Conservation (phyloP, 2,113 vertebrate genomes). For the pig (Sus scrofa) region DNA sequence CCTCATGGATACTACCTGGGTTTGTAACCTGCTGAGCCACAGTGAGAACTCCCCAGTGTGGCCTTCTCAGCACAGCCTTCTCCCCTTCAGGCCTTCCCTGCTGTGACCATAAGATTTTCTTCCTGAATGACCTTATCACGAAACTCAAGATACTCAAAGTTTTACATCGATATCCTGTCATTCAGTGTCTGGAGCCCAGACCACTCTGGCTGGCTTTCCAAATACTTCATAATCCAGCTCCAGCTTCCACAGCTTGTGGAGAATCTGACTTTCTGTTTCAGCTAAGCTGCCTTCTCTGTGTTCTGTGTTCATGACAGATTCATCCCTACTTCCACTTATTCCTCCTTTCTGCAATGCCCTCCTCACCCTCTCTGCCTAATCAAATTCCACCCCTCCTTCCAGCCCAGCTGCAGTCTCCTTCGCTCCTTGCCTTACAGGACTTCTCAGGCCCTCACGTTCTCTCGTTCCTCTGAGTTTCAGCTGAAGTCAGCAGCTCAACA, state of each 20-base stretch:
- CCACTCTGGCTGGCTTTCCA: neutral
- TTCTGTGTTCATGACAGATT: neutral
- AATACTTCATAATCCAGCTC: neutral
- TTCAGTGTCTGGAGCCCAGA: neutral
- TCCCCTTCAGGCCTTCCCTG: neutral
- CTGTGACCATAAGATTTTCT: neutral
- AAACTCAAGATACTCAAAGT: neutral
- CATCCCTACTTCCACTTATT: neutral
- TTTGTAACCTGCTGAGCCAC: no score
- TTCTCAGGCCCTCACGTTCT: neutral
- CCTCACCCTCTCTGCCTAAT: neutral
- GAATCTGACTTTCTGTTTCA: neutral
- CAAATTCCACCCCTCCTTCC: slow-evolving; percentile 8
- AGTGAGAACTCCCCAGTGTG: neutral
- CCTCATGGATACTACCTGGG: no score
- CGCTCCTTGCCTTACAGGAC: neutral
- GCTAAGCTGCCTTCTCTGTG: neutral
- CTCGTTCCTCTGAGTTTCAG: neutral
- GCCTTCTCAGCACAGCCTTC: neutral
- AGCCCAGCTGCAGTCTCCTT: neutral
- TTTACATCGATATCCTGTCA: neutral
- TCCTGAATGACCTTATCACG: neutral
- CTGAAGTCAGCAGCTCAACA: neutral
- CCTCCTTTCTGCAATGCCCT: neutral
- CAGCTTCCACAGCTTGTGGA: neutral